Conservation (phyloP, 2,113 vertebrate species). For the Nycticorax nycticorax region DNA sequence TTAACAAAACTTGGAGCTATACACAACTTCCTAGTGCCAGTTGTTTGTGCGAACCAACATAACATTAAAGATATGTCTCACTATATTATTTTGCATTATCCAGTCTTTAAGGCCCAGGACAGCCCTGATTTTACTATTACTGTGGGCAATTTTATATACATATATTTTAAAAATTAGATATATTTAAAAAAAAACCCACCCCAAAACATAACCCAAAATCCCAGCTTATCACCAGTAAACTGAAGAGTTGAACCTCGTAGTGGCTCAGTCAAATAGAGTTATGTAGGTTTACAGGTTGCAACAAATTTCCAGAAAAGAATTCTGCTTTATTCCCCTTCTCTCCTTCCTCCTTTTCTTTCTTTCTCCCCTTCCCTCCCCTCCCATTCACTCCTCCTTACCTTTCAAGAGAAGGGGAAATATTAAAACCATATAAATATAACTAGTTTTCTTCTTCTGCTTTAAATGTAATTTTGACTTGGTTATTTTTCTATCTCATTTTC, state of each 20-base stretch:
- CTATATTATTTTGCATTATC: background rate
- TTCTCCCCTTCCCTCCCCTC: background rate
- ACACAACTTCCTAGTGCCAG: background rate
- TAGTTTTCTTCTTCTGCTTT: background rate
- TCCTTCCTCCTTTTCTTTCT: background rate
- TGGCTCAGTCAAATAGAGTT: background rate
- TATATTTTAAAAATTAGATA: background rate
- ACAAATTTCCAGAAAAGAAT: background rate
- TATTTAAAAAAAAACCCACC: background rate
- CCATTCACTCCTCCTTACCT: background rate
- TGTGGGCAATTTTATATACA: background rate
- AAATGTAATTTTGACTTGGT: background rate
- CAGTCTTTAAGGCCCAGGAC: background rate
- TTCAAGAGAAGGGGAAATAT: background rate
- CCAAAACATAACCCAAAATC: background rate
- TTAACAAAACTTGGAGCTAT: background rate
- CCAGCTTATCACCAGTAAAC: background rate
- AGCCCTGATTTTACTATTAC: background rate
- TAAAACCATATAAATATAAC: background rate
- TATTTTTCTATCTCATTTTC: background rate
- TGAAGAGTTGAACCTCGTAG: background rate
- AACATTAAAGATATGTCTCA: background rate
- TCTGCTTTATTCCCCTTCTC: background rate
- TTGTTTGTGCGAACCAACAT: background rate
- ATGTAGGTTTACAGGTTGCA: background rate